A percentile compares a stretch with the other conserved stretches of the same genome.
phyloP scores from a whole-genome alignment of 2,888 invertebrate species.

The Paralinhomoeus sp. region DNA sequence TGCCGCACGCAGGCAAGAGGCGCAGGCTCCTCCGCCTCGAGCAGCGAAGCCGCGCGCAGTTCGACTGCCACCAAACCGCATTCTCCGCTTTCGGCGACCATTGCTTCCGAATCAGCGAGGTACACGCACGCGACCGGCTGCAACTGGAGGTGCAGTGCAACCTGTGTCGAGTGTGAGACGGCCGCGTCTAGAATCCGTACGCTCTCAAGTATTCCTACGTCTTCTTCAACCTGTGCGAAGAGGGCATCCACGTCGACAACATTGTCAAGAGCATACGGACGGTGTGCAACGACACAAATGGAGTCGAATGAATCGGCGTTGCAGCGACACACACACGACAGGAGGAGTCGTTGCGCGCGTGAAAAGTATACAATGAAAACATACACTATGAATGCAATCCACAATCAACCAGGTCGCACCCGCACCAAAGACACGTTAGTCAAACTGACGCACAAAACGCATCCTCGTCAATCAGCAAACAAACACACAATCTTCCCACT shows the following conservation, averaged over 20 bases:
- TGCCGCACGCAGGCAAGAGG: slow-evolving; percentile 6
- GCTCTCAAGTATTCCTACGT: slow-evolving; percentile 27
- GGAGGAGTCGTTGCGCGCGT: too few relatives aligned
- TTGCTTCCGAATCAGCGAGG: neutral
- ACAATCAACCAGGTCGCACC: too few relatives aligned
- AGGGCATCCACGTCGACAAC: neutral
- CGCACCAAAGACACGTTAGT: too few relatives aligned
- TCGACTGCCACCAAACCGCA: slow-evolving; percentile 25
- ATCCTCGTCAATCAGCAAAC: too few relatives aligned
- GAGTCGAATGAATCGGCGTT: too few relatives aligned
- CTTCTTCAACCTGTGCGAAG: slow-evolving; percentile 29
- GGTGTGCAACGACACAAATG: too few relatives aligned
- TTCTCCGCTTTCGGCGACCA: slow-evolving; percentile 10
- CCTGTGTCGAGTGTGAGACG: neutral
- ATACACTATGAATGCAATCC: too few relatives aligned
- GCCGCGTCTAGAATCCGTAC: slow-evolving; percentile 24
- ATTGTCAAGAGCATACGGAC: neutral
- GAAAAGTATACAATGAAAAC: too few relatives aligned
- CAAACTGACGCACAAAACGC: too few relatives aligned
- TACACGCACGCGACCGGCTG: neutral
- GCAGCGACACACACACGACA: too few relatives aligned
- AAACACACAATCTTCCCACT: too few relatives aligned
- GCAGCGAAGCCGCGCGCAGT: slow-evolving; percentile 10
- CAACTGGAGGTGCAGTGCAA: neutral
- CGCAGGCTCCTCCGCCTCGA: slow-evolving; percentile 10